Evolutionary conservation across 64 coral and sea anemone species (phyloP), one percentile per base, ranked within the genome.

Genomic region (Trachythela sp.): DNA sequence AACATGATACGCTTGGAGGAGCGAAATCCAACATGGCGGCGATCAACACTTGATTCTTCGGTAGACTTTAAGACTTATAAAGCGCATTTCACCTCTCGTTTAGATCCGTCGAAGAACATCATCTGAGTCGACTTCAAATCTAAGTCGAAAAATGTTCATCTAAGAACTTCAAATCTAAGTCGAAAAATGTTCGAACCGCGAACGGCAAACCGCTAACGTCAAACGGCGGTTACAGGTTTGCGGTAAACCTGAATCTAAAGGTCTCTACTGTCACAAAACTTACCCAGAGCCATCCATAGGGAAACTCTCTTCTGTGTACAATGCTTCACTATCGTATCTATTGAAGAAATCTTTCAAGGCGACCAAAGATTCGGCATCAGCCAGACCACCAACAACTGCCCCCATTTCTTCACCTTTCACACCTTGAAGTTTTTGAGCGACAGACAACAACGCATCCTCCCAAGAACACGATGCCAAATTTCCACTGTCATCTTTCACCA

Each of bases 1-100:
- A n/a, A n/a, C n/a, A n/a, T n/a, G n/a, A n/a, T n/a, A n/a, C n/a
- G n/a, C n/a, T n/a, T n/a, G n/a, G n/a, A n/a, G n/a, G n/a, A n/a
- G n/a, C n/a, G n/a, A n/a, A 98, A 85, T 14, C 95, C 95, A 94
- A 94, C 95, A 87, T 94, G n/a, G n/a, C n/a, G n/a, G n/a, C n/a
- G n/a, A n/a, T n/a, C n/a, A n/a, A n/a, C n/a, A n/a, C n/a, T n/a
- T n/a, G n/a, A n/a, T n/a, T n/a, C n/a, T n/a, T n/a, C n/a, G n/a
- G n/a, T n/a, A n/a, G n/a, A n/a, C n/a, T n/a, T n/a, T n/a, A n/a
- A n/a, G n/a, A n/a, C n/a, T n/a, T n/a, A n/a, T n/a, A n/a, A n/a
- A n/a, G n/a, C n/a, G n/a, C n/a, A n/a, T n/a, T n/a, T n/a, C n/a
- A n/a, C n/a, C n/a, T n/a, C n/a, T n/a, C n/a, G n/a, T n/a, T n/a